phyloP scores from a whole-genome alignment of 2,888 invertebrate genomes.

The Scotopteryx bipunctaria region DNA sequence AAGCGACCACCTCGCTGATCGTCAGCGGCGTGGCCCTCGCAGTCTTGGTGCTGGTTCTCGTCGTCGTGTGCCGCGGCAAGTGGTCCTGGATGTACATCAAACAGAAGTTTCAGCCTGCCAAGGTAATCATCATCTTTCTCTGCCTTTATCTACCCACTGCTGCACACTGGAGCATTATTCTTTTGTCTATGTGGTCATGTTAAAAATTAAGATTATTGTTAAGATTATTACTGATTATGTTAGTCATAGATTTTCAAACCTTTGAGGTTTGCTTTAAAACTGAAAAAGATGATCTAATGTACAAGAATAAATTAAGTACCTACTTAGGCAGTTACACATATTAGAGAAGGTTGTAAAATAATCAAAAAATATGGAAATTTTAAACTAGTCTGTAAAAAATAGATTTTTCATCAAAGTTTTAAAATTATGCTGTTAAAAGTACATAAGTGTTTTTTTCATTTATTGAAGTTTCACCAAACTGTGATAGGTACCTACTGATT shows the following conservation, averaged over 20 bases:
- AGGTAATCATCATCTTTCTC: slow-evolving; percentile 55
- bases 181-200: too few relatives aligned
- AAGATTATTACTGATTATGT: too few relatives aligned
- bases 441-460: neutral
- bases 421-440: neutral
- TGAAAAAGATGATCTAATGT: too few relatives aligned
- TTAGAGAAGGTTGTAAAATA: too few relatives aligned
- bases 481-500: slow-evolving; percentile 9
- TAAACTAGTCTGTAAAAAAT: slow-evolving; percentile 11
- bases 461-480: neutral
- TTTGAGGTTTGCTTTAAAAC: too few relatives aligned
- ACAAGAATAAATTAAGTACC: too few relatives aligned
- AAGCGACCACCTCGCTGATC: slow-evolving; percentile 70
- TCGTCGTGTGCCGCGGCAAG: slow-evolving; percentile 63
- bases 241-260: too few relatives aligned
- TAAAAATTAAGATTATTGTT: too few relatives aligned
- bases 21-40: slow-evolving; percentile 71
- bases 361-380: neutral
- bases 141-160: too few relatives aligned
- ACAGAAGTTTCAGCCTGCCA: slow-evolving; percentile 72
- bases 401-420: slow-evolving; percentile 2
- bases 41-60: slow-evolving; percentile 59
- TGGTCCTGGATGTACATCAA: slow-evolving; percentile 71
- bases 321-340: too few relatives aligned
- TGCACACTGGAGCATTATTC: too few relatives aligned